phyloP scores from a whole-genome alignment of 2,888 invertebrate species.

The Leptopilina syphax region DNA sequence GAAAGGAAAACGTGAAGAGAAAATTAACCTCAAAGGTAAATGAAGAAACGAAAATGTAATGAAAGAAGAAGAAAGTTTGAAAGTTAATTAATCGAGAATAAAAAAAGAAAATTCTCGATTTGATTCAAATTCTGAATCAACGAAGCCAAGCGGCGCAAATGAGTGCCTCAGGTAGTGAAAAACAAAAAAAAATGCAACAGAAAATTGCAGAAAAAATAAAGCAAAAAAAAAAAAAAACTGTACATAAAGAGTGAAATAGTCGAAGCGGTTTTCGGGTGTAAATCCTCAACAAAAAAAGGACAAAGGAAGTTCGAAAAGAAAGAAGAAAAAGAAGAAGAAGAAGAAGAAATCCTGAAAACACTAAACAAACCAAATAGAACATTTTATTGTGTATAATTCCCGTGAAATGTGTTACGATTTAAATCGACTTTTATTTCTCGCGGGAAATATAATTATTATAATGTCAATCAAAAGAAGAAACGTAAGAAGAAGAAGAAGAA shows the following conservation, averaged over 20 bases:
- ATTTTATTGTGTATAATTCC: not conserved
- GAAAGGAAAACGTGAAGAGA: not conserved
- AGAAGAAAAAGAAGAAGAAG: not conserved
- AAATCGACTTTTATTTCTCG: not conserved
- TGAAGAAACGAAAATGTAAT: not conserved
- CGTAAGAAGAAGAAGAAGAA: too few relatives aligned
- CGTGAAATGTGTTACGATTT: not conserved
- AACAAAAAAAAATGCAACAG: too few relatives aligned
- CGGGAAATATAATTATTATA: not conserved
- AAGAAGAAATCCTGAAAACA: not conserved
- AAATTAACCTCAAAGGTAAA: conserved; percentile 9
- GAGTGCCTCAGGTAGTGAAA: conserved; percentile 58
- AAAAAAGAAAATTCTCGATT: not conserved
- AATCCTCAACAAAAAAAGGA: not conserved
- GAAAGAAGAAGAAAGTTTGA: not conserved
- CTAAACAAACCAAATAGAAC: conserved; percentile 15
- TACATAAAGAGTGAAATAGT: conserved; percentile 48
- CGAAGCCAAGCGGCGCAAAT: conserved; percentile 57
- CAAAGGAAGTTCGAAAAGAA: not conserved
- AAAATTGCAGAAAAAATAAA: too few relatives aligned
- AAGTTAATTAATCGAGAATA: conserved; percentile 1
- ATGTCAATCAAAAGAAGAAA: not conserved
- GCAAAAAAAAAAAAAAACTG: conserved; percentile 45
- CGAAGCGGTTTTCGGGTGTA: conserved; percentile 28
- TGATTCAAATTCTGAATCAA: conserved; percentile 50